phyloP scores from a whole-genome alignment of 2,113 vertebrate genomes.

The Rousettus leschenaultii region DNA sequence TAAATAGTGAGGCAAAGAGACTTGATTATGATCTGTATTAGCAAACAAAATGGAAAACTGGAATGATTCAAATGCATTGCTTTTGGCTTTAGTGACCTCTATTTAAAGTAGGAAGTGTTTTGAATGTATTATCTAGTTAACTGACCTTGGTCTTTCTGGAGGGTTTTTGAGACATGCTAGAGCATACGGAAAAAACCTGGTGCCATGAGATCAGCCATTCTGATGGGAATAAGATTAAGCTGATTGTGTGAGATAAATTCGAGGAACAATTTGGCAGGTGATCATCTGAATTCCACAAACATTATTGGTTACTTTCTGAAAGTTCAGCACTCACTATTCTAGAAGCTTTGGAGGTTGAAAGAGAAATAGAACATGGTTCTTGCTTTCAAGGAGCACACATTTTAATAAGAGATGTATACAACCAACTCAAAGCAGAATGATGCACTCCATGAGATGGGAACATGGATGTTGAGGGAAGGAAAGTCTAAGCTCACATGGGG shows the following conservation, averaged over 20 bases:
- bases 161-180: background rate
- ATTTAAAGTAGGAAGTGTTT: background rate
- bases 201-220: background rate
- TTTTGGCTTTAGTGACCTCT: background rate
- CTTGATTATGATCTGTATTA: background rate
- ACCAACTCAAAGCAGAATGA: conserved; percentile 15
- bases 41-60: background rate
- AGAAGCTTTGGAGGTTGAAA: conserved; percentile 22
- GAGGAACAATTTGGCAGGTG: background rate
- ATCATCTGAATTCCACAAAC: background rate
- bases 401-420: background rate
- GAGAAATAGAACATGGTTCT: background rate
- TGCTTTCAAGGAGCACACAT: background rate
- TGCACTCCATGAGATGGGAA: background rate
- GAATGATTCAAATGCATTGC: background rate
- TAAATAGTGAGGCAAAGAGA: background rate
- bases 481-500: background rate
- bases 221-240: background rate
- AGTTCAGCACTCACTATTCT: background rate
- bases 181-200: background rate
- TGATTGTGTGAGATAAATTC: background rate
- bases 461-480: background rate
- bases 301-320: background rate
- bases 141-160: background rate
- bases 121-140: background rate